A percentile compares a stretch with the other conserved stretches of the same genome.
These are phyloP conservation scores for Drosophila kambysellisi DNA, from an alignment of 2,888 invertebrate species.

Conservation along the genomic window DNA sequence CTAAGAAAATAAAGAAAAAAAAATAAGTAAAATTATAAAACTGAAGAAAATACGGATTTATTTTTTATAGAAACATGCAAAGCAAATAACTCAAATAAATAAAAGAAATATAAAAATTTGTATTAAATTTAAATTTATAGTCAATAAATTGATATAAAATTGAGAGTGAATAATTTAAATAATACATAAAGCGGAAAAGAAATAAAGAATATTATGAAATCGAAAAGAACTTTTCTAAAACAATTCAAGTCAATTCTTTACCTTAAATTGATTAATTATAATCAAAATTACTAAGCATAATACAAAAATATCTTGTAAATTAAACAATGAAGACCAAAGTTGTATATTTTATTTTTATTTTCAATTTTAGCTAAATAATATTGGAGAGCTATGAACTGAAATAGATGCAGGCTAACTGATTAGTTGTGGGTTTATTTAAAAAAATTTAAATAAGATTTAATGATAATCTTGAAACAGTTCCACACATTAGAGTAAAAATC, in stretches of 20 bases:
- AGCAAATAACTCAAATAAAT: neutral
- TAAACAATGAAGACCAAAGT: neutral
- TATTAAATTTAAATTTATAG: neutral
- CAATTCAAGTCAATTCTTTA: too few relatives aligned
- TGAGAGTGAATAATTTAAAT: neutral
- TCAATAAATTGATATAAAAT: too few relatives aligned
- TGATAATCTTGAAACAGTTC: neutral
- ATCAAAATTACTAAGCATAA: neutral
- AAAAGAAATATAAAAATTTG: neutral
- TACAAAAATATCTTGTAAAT: neutral
- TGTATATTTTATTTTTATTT: neutral
- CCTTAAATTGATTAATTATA: too few relatives aligned
- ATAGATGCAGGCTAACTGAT: neutral
- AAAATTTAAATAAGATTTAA: neutral
- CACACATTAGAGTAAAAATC: neutral
- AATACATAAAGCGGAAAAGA: neutral
- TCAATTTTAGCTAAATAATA: accelerated
- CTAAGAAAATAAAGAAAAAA: neutral
- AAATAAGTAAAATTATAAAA: neutral
- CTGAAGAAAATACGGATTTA: neutral
- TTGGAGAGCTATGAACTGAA: neutral
- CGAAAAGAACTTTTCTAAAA: neutral
- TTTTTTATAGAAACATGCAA: neutral
- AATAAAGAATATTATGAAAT: neutral
- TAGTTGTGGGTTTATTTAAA: neutral